phyloP scores from a whole-genome alignment of 2,113 vertebrate species.

The Orycteropus afer region DNA sequence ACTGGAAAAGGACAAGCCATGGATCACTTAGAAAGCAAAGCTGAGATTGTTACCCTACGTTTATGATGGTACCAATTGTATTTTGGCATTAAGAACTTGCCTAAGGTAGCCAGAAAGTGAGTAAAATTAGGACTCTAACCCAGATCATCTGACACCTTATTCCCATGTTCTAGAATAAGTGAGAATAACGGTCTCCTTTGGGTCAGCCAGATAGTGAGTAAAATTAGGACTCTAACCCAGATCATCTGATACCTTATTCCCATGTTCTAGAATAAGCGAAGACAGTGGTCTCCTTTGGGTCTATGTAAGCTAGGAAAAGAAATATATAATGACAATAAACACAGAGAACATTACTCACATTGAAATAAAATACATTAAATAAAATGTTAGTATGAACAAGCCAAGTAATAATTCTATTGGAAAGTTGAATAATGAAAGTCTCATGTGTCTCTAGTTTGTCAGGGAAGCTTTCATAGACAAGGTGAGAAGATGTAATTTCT shows the following conservation, averaged over 20 bases:
- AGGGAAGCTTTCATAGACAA: not conserved
- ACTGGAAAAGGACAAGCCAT: not conserved
- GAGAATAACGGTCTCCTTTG: not conserved
- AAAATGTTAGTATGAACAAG: not conserved
- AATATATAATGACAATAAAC: not conserved
- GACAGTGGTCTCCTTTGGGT: not conserved
- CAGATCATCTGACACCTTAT: not conserved
- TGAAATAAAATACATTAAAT: not conserved
- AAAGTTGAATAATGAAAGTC: not conserved
- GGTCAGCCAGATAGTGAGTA: not conserved
- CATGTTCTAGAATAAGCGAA: not conserved
- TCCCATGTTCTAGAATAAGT: not conserved
- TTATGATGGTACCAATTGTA: not conserved
- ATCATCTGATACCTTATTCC: not conserved
- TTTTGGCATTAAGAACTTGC: not conserved
- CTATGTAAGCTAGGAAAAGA: not conserved
- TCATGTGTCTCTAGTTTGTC: not conserved
- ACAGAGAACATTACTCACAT: not conserved
- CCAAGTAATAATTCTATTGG: not conserved
- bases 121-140: not conserved
- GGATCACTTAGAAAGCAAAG: not conserved
- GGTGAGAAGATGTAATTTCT: not conserved
- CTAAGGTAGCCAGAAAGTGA: not conserved
- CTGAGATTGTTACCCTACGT: not conserved
- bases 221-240: not conserved